Evolutionary conservation across 1,140 invertebrate genomes (phyloP), one percentile per base, ranked within the genome.

Genomic region (Pseudomyrmex concolor): DNA sequence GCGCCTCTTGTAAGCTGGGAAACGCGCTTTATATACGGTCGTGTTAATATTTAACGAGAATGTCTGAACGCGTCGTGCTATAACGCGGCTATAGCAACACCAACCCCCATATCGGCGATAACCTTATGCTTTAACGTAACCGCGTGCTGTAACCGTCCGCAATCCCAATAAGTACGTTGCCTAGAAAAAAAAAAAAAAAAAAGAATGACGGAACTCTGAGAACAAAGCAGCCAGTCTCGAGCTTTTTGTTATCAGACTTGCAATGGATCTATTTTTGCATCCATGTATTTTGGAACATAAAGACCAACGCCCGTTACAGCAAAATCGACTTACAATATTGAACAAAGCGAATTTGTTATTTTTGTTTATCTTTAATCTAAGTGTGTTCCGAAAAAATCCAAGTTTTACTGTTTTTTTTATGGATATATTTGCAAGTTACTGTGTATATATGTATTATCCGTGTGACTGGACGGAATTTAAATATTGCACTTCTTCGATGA

Each of bases 51-150:
- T 80, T 80, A 43, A 80, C 19, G 22, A 43, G n/a, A 71, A 71
- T 45, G 76, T 80, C 76, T 59, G 76, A 80, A 80, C 66, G 76
- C 66, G 17, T 80, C 54, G 43, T 50, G 66, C 76, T 80, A 80
- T 80, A 80, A 80, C 76, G 43, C 66, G 66, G 54, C 76, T 80
- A 80, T 80, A 80, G 66, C 76, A 80, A 80, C 76, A 71, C 66
- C 76, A 80, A 71, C 66, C 76, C 76, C 76, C 54, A 78, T 78
- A 70, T 78, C 66, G 19, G 13, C 64, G 54, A 19, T n/a, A 80
- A 80, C 76, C 76, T 34, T 80, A 71, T 80, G 68, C 66, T 80
- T 80, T 71, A 70, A 50, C 51, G 43, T 78, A 78, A 54, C 74
- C 62, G 34, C 34, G 62, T 34, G 25, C 50, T 60, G 50, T 77